These are phyloP conservation scores for Loris lydekkerianus DNA, from an alignment of 2,797 vertebrate species.

Conservation along the genomic window DNA sequence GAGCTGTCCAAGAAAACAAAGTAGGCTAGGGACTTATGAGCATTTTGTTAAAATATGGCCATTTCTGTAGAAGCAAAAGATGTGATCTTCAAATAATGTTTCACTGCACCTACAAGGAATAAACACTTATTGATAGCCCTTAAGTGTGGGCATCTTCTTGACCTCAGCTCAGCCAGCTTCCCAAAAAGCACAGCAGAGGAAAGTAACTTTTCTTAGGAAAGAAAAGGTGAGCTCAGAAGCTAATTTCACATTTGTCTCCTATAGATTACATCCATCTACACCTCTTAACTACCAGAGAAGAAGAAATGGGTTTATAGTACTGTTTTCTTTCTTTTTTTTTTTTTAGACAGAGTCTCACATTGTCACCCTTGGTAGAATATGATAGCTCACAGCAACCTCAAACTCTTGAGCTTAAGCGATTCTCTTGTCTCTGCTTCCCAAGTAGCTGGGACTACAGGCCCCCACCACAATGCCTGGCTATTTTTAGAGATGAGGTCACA, in stretches of 20 bases:
- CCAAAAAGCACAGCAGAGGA: not conserved
- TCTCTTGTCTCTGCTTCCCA: too few species aligned
- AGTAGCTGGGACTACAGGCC: too few species aligned
- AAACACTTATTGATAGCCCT: not conserved
- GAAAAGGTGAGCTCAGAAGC: not conserved
- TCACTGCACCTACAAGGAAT: not conserved
- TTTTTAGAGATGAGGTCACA: too few species aligned
- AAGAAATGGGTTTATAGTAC: not conserved
- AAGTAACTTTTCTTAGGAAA: not conserved
- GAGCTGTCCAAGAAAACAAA: conserved; percentile 30
- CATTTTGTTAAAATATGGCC: conserved; percentile 50
- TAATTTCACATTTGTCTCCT: not conserved
- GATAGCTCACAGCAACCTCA: too few species aligned
- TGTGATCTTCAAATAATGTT: conserved; percentile 16
- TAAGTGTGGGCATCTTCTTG: not conserved
- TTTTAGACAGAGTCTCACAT: too few species aligned
- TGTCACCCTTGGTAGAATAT: too few species aligned
- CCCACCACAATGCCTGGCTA: too few species aligned
- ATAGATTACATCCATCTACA: not conserved
- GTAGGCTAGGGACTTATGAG: not conserved
- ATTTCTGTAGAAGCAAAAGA: conserved; percentile 42
- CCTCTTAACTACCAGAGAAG: conserved; percentile 27
- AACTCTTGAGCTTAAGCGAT: too few species aligned
- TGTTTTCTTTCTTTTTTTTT: not conserved
- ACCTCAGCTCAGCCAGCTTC: not conserved